Conservation (phyloP, 2,797 vertebrate species). For the Rousettus madagascariensis region DNA sequence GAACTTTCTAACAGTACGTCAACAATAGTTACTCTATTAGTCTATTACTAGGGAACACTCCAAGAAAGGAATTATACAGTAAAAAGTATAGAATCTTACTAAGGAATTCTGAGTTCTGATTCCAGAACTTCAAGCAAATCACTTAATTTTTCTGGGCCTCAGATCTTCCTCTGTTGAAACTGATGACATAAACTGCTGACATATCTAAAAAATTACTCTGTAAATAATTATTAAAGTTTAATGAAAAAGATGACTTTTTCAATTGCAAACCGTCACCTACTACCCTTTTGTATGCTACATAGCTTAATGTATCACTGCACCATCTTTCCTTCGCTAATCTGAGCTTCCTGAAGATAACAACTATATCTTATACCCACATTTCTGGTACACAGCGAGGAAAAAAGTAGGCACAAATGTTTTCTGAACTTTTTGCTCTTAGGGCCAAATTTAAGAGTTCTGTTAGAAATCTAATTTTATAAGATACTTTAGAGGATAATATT, state of each 20-base stretch:
- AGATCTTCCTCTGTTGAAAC: neutral
- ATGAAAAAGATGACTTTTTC: neutral
- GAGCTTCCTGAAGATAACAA: neutral
- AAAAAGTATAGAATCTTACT: neutral
- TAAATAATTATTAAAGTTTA: neutral
- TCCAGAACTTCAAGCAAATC: conserved; percentile 8
- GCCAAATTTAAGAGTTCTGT: neutral
- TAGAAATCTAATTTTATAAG: conserved; percentile 22
- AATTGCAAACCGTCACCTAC: neutral
- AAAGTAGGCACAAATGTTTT: neutral
- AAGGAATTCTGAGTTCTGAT: neutral
- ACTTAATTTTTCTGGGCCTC: neutral
- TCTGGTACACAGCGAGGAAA: neutral
- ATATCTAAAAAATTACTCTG: neutral
- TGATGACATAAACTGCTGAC: neutral
- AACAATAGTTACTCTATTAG: neutral
- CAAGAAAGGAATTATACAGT: neutral
- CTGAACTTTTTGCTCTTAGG: neutral
- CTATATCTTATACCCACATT: neutral
- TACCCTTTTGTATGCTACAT: neutral
- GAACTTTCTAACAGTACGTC: neutral
- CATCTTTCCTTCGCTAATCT: neutral
- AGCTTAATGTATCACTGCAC: neutral
- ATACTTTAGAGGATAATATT: neutral
- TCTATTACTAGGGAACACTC: neutral